Base-by-base conservation (phyloP, 2,888 invertebrate species). In the Emmelina monodactyla region DNA sequence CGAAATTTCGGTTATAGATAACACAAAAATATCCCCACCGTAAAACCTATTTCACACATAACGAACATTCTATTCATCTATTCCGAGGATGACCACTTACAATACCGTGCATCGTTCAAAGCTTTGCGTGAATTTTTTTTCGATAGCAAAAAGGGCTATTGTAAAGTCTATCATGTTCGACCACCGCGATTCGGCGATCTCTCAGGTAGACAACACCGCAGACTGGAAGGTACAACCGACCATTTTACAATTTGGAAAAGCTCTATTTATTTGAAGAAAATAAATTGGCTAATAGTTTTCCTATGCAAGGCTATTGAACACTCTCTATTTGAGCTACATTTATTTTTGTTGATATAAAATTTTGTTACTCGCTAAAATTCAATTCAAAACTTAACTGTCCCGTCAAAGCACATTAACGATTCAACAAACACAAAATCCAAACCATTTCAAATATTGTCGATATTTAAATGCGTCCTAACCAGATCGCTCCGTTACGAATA, bases 201-300 rank as follows among this genome's bases (percentile, higher is more conserved):
- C 69, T 71, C 75, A 68, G 63, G 47, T 51, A 52, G 49, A 54
- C 50, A 41, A 51, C 53, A 70, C 73, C 75, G 57, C 75, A 71
- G 55, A 58, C 58, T 64, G 58, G 4, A 7, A 7, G 25, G 25
- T 25, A 25, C 25, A 25, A n/a, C 11, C 25, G 11, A 25, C 25
- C 6, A 53, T 51, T 47, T 45, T 45, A 44, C 31, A 28, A 38
- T 37, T 37, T 40, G 25, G 37, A 34, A 39, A 42, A 41, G 38
- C 40, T 31, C 30, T 30, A 19, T 15, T 10, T 35, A 14, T 31
- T 19, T 19, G 5, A 9, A 9, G 19, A 19, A n/a, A n/a, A n/a
- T n/a, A n/a, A n/a, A n/a, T n/a, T n/a, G n/a, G n/a, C n/a, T n/a
- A n/a, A n/a, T n/a, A n/a, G n/a, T n/a, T n/a, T n/a, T n/a, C n/a